A percentile compares a stretch with the other conserved stretches of the same genome.
Evolutionary conservation across 2,888 invertebrate genomes (phyloP).

Genomic region (Cosmia trapezina): DNA sequence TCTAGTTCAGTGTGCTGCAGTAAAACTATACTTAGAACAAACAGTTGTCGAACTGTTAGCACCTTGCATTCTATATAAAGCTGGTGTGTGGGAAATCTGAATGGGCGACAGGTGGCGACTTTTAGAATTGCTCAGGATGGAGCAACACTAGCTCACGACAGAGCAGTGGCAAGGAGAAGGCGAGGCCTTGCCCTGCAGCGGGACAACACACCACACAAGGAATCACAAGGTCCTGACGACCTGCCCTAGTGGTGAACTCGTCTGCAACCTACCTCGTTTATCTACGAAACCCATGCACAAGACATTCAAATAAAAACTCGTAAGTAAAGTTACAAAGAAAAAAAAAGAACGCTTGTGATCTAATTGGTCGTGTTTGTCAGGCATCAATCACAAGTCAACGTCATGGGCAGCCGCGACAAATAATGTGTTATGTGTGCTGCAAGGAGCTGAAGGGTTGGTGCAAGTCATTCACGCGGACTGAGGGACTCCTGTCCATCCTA

Average conservation of each 20-base stretch:
- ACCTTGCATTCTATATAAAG: no score
- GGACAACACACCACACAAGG: not conserved
- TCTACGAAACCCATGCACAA: not conserved
- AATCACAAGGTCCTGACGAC: not conserved
- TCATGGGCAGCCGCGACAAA: slow-evolving; percentile 64
- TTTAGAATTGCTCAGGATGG: no score
- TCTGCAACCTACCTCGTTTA: not conserved
- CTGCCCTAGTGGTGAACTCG: not conserved
- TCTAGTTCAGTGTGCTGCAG: no score
- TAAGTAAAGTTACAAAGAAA: not conserved
- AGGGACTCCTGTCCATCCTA: slow-evolving; percentile 73
- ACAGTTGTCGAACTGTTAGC: no score
- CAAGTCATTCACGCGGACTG: slow-evolving; percentile 81
- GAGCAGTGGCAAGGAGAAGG: no score
- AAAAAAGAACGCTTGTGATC: slow-evolving; percentile 60
- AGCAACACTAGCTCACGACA: no score
- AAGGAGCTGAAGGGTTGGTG: slow-evolving; percentile 82
- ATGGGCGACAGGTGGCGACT: no score
- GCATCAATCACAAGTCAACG: slow-evolving; percentile 51
- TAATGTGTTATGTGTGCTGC: slow-evolving; percentile 81
- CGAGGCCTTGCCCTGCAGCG: no score
- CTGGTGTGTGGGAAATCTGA: no score
- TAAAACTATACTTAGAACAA: no score
- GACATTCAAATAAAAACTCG: not conserved
- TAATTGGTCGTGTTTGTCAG: slow-evolving; percentile 70